Evolutionary conservation across 2,113 vertebrate genomes (phyloP).

Genomic region (Phrynosoma blainvillii): DNA sequence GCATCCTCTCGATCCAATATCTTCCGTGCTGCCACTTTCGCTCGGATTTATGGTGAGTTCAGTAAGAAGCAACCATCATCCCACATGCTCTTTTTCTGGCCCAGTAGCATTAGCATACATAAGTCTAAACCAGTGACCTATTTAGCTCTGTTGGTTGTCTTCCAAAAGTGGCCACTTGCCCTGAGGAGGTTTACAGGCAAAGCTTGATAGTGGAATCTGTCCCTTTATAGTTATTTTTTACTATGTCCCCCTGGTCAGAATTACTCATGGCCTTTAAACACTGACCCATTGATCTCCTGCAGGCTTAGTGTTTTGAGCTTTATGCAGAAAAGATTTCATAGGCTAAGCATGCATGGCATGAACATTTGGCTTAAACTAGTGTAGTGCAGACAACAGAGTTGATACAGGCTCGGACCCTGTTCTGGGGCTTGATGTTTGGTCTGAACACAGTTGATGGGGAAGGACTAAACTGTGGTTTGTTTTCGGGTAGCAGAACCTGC

Average conservation of each 20-base stretch:
- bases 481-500: neutral
- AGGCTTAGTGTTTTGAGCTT: neutral
- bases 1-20: slow-evolving; percentile 94
- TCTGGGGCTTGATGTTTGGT: neutral
- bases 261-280: neutral
- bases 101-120: neutral
- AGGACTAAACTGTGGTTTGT: accelerated
- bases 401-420: neutral
- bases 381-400: neutral
- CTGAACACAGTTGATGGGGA: neutral
- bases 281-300: neutral
- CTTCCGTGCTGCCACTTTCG: slow-evolving; percentile 90
- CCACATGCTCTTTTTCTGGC: neutral
- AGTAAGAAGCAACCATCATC: neutral
- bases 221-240: neutral
- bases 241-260: neutral
- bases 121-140: neutral
- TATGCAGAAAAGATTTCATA: neutral
- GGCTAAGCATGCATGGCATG: too few relatives aligned
- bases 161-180: neutral
- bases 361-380: too few relatives aligned
- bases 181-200: neutral
- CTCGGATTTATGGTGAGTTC: slow-evolving; percentile 91
- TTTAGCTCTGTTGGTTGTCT: neutral
- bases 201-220: neutral